Evolutionary conservation across 2,888 invertebrate genomes (phyloP).

Genomic region (Electrophaes corylata): DNA sequence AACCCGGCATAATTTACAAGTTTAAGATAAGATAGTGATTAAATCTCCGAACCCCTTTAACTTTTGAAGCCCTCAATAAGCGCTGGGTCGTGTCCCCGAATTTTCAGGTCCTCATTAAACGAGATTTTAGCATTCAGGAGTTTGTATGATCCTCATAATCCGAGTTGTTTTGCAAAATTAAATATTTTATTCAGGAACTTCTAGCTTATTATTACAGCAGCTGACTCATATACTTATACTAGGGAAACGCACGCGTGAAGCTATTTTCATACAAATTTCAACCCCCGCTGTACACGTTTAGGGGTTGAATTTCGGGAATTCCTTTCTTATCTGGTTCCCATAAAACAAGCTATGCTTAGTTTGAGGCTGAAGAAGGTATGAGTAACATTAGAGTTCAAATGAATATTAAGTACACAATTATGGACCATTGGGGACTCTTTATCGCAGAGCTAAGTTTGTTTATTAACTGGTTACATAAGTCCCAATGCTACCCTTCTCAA

Average conservation of each 20-base stretch:
- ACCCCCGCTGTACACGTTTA: too few relatives aligned
- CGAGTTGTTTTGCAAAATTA: slow-evolving; percentile 18
- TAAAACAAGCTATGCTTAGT: too few relatives aligned
- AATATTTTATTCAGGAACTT: slow-evolving; percentile 2
- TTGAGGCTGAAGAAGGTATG: not conserved
- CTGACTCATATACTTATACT: not conserved
- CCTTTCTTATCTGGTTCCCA: too few relatives aligned
- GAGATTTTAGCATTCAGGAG: slow-evolving; percentile 14
- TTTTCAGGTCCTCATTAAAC: slow-evolving; percentile 15
- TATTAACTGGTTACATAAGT: slow-evolving; percentile 6
- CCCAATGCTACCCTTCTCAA: slow-evolving; percentile 15
- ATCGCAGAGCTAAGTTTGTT: not conserved
- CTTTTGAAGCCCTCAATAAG: slow-evolving; percentile 11
- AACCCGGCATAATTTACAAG: too few relatives aligned
- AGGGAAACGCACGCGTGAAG: too few relatives aligned
- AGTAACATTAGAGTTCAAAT: not conserved
- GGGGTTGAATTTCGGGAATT: too few relatives aligned
- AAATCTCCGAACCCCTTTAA: not conserved
- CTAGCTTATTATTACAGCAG: not conserved
- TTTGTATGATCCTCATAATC: slow-evolving; percentile 19
- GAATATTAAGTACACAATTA: slow-evolving; percentile 9
- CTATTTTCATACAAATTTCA: too few relatives aligned
- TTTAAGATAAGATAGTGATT: not conserved
- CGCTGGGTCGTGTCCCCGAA: slow-evolving; percentile 13
- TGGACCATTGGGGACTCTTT: not conserved